Evolutionary conservation across 2,888 invertebrate genomes (phyloP).

Genomic region (Saturnia japonica): DNA sequence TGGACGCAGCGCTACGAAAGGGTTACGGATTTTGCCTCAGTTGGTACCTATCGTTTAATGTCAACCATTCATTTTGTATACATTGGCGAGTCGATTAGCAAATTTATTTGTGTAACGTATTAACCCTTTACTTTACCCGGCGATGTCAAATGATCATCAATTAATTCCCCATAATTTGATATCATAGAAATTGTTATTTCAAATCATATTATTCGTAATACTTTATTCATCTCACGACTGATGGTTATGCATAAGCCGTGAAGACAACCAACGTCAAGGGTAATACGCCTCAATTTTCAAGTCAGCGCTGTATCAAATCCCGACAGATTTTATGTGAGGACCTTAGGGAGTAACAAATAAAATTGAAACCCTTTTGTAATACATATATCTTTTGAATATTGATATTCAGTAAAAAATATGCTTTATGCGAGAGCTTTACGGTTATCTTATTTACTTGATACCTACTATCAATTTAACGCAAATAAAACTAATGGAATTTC

Average conservation of each 20-base stretch:
- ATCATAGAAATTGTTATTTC: neutral
- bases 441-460: neutral
- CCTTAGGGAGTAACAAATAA: conserved; percentile 52
- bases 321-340: conserved; percentile 40
- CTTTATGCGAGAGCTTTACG: neutral
- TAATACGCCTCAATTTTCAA: conserved; percentile 37
- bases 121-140: neutral
- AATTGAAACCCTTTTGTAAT: conserved; percentile 54
- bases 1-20: conserved; percentile 51
- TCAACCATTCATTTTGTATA: conserved; percentile 40
- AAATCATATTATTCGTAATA: neutral
- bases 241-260: conserved; percentile 20
- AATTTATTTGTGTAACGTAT: conserved; percentile 33
- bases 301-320: conserved; percentile 41
- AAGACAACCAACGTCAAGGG: conserved; percentile 28
- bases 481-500: neutral
- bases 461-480: neutral
- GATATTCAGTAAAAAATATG: conserved; percentile 36
- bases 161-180: neutral
- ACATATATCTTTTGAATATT: conserved; percentile 48
- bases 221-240: neutral
- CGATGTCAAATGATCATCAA: neutral
- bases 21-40: conserved; percentile 47
- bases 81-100: conserved; percentile 36
- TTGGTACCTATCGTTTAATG: conserved; percentile 40